These are phyloP conservation scores for Cherax destructor DNA, from an alignment of 1,140 invertebrate species.

Conservation along the genomic window DNA sequence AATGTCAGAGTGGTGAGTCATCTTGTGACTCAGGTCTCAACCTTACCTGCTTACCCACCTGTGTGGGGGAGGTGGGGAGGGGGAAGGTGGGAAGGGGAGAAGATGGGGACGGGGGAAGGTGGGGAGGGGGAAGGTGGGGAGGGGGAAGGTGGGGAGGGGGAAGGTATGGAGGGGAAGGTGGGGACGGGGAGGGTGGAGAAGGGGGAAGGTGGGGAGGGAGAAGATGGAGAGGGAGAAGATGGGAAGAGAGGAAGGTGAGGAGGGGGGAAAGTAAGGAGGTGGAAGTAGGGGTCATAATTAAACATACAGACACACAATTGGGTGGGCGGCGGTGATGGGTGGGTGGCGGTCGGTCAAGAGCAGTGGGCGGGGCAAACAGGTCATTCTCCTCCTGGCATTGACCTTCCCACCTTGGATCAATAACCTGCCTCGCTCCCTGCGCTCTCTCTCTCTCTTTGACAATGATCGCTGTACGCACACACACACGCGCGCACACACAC, in stretches of 20 bases:
- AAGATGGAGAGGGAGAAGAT: neutral
- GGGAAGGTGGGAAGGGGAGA: neutral
- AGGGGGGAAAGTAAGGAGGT: too few relatives aligned
- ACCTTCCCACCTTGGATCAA: conserved; percentile 48
- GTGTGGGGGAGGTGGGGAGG: too few relatives aligned
- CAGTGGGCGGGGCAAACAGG: conserved; percentile 42
- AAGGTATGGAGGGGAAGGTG: neutral
- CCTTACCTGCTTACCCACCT: too few relatives aligned
- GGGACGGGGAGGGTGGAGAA: neutral
- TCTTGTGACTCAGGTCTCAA: too few relatives aligned
- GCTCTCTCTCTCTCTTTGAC: neutral
- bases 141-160: neutral
- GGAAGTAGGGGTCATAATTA: neutral
- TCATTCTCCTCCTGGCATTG: conserved; percentile 56
- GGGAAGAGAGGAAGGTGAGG: neutral
- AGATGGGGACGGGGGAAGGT: neutral
- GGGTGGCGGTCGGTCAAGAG: conserved; percentile 12
- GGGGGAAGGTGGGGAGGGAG: neutral
- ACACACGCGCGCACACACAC: too few relatives aligned
- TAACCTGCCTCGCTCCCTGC: neutral
- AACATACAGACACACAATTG: too few relatives aligned
- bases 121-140: neutral
- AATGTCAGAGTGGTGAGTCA: too few relatives aligned
- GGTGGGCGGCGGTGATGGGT: neutral
- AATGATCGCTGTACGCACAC: too few relatives aligned